Evolutionary conservation across 2,113 vertebrate genomes (phyloP).

Genomic region (Pygoscelis adeliae): DNA sequence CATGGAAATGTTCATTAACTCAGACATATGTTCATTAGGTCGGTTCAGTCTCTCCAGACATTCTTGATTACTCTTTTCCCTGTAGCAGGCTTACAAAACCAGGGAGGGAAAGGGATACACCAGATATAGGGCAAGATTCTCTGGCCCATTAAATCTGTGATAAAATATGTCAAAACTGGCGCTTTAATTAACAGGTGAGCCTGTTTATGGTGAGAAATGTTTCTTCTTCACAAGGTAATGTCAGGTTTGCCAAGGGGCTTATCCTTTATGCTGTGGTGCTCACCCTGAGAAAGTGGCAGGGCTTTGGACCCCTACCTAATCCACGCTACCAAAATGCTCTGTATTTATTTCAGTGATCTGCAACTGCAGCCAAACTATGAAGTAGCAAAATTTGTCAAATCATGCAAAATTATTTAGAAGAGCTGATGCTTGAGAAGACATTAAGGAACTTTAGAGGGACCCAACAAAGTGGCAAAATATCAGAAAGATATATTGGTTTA

Average conservation of each 20-base stretch:
- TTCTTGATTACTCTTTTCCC: slow-evolving; percentile 40
- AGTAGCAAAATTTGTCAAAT: background rate
- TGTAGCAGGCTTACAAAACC: slow-evolving; percentile 3
- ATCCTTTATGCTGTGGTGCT: background rate
- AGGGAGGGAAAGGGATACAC: background rate
- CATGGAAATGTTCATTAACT: slow-evolving; percentile 53
- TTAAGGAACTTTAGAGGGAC: background rate
- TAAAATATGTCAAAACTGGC: background rate
- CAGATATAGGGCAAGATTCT: background rate
- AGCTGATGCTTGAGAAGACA: background rate
- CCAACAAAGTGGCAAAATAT: background rate
- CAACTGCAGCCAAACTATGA: background rate
- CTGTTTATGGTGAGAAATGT: background rate
- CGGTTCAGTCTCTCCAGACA: slow-evolving; percentile 18
- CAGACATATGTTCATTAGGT: slow-evolving; percentile 57
- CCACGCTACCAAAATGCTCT: background rate
- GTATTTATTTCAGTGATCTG: background rate
- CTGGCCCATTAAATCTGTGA: background rate
- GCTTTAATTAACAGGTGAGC: background rate
- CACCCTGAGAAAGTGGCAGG: background rate
- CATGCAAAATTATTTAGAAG: background rate
- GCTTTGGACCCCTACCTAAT: background rate
- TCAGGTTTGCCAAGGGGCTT: background rate
- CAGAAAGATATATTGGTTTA: background rate
- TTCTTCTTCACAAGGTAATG: background rate